Base-by-base conservation (phyloP, 1,140 invertebrate genomes). In the Aphis gossypii region DNA sequence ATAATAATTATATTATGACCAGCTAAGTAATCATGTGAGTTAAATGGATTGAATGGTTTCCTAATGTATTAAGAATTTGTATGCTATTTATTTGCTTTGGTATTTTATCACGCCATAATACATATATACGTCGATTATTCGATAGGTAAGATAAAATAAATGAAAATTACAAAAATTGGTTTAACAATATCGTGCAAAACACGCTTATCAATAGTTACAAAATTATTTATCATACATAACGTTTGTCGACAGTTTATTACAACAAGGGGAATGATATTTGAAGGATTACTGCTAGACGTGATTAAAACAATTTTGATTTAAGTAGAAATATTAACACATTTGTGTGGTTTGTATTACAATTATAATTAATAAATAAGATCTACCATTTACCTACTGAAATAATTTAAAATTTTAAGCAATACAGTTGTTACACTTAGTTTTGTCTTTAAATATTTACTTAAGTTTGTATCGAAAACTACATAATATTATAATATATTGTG, bases 31-130 rank as follows among this genome's bases (percentile, higher is more conserved):
- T 25, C 7, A 48, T n/a, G 8, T 51, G 20, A 25, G 46, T 87
- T 86, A 86, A 86, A 86, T 46, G 23, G 83, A 18, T 84, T 84
- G 30, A 68, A 68, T 76, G 30, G 60, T 88, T 51, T 88, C 35
- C 46, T 88, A 30, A 9, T 44, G 38, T 25, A 25, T 23, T 14
- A 14, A 87, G 14, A 87, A 44, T 46, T 46, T 87, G 84, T 87
- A n/a, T 54, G 3, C 25, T 89, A 54, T 86, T 86, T 86, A 86
- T 86, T 86, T 44, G 23, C 21, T 86, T 38, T 5, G 84, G 20
- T 87, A 87, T 87, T 87, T 87, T 87, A 87, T 87, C 46, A 21
- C 46, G 44, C 23, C 5, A n/a, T 46, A 3, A 87, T 46, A 83
- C 20, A 83, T 23, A 83, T 23, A 41, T 41, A 41, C 11, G 20